phyloP scores from a whole-genome alignment of 2,113 vertebrate species.

The Bombycilla garrulus region DNA sequence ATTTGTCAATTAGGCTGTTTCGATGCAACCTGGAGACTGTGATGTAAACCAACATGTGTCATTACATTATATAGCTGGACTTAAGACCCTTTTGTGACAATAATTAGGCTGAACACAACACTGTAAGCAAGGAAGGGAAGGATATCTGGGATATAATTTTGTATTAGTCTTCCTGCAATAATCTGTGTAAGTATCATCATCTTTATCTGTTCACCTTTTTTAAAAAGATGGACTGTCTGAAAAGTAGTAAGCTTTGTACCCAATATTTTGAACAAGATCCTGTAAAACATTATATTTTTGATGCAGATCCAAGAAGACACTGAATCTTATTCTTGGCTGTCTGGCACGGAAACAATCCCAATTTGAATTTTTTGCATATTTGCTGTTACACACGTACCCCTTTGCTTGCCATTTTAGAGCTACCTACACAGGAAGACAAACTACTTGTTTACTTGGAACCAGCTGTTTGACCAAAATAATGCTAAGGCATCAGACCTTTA shows the following conservation, averaged over 20 bases:
- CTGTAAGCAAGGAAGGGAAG: neutral
- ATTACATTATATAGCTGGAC: neutral
- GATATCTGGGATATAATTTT: neutral
- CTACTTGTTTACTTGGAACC: neutral
- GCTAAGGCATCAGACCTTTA: neutral
- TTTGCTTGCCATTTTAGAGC: neutral
- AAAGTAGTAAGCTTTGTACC: neutral
- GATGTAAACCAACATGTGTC: neutral
- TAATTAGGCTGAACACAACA: neutral
- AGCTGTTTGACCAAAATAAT: neutral
- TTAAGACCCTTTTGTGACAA: neutral
- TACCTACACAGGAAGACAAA: neutral
- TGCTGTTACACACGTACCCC: fast-evolving
- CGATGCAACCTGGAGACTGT: neutral
- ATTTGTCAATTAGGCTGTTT: neutral
- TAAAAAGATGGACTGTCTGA: neutral
- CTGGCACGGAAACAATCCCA: neutral
- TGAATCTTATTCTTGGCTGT: neutral
- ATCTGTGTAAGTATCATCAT: neutral
- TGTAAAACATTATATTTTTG: neutral
- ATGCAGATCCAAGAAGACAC: neutral
- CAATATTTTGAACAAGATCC: neutral
- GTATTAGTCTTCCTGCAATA: neutral
- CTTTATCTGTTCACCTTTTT: neutral
- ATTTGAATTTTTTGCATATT: neutral